Evolutionary conservation across 2,113 vertebrate species (phyloP).

Genomic region (Toxostoma redivivum): DNA sequence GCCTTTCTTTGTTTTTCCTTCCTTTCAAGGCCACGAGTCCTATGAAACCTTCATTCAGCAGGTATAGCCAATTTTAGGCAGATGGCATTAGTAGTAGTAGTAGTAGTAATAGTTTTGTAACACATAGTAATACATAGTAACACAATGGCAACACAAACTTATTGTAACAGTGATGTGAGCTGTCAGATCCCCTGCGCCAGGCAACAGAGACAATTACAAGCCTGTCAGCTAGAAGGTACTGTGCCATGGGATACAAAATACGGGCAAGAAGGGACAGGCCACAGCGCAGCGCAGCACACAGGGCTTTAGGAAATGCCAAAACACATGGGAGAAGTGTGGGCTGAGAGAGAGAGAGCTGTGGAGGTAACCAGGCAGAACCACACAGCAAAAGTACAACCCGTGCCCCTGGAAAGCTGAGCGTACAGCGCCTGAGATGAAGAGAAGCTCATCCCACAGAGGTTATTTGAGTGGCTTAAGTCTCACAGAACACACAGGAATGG

Average conservation of each 20-base stretch:
- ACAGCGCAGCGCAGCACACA: neutral
- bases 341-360: neutral
- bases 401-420: neutral
- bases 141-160: neutral
- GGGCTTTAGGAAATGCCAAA: neutral
- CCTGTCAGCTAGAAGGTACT: accelerated
- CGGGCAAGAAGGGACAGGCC: accelerated
- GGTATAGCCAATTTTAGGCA: neutral
- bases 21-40: neutral
- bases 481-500: neutral
- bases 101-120: neutral
- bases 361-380: neutral
- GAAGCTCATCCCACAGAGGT: neutral
- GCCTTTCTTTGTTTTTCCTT: neutral
- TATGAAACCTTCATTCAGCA: neutral
- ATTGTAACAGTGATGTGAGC: neutral
- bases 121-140: too few relatives aligned
- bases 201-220: neutral
- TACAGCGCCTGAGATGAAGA: neutral
- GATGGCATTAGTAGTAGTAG: neutral
- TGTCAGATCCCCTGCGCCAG: neutral
- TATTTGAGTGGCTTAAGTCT: neutral
- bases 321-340: accelerated
- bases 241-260: neutral
- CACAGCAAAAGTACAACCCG: accelerated